These are phyloP conservation scores for Heliangelus exortis DNA, from an alignment of 2,797 vertebrate species.

Conservation along the genomic window DNA sequence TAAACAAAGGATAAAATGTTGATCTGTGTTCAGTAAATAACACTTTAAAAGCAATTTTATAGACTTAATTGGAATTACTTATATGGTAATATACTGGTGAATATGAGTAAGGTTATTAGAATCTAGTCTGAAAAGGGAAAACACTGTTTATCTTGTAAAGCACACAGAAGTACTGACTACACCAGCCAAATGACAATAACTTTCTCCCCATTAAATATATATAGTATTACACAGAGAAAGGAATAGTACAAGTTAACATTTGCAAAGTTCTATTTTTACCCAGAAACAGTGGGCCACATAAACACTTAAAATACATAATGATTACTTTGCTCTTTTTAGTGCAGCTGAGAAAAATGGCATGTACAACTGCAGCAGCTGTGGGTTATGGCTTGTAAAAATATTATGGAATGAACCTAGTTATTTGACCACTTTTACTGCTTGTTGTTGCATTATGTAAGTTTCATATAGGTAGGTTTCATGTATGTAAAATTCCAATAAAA, in stretches of 20 bases:
- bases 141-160: neutral
- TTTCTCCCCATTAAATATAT: neutral
- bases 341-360: neutral
- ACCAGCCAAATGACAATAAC: neutral
- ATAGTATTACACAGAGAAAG: neutral
- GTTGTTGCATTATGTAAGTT: neutral
- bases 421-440: conserved; percentile 32
- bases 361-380: neutral
- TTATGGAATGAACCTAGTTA: neutral
- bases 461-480: neutral
- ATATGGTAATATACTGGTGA: neutral
- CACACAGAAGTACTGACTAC: neutral
- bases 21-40: neutral
- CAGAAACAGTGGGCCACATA: conserved; percentile 19
- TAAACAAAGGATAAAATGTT: neutral
- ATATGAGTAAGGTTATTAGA: neutral
- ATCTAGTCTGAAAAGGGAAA: neutral
- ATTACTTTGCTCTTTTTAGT: neutral
- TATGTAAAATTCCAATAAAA: neutral
- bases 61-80: neutral
- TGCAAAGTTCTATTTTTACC: neutral
- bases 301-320: neutral
- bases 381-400: conserved; percentile 18
- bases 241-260: neutral
- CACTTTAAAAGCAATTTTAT: conserved; percentile 7